Evolutionary conservation across 2,888 invertebrate genomes (phyloP).

Genomic region (Esperia sulphurella): DNA sequence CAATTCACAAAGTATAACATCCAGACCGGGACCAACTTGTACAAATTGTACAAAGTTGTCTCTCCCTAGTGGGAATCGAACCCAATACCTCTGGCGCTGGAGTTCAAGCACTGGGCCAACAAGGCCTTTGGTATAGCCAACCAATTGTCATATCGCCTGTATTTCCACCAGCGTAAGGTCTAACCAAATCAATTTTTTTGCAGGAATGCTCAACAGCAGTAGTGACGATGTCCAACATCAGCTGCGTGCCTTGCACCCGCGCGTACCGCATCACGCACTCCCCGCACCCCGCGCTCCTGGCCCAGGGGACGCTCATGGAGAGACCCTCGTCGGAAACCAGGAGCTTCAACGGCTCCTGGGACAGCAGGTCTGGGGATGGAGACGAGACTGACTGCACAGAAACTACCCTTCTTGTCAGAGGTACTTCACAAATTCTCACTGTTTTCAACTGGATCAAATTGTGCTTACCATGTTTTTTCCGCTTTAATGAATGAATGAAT

Average conservation of each 20-base stretch:
- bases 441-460: neutral
- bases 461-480: too few relatives aligned
- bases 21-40: too few relatives aligned
- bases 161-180: neutral
- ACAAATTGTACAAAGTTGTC: too few relatives aligned
- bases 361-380: slow-evolving; percentile 49
- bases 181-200: too few relatives aligned
- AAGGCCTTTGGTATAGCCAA: too few relatives aligned
- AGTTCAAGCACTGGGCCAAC: too few relatives aligned
- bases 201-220: slow-evolving; percentile 90
- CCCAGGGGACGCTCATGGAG: slow-evolving; percentile 80
- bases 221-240: slow-evolving; percentile 90
- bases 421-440: slow-evolving; percentile 25
- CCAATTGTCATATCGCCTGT: neutral
- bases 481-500: too few relatives aligned
- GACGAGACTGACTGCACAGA: slow-evolving; percentile 51
- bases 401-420: slow-evolving; percentile 47
- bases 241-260: slow-evolving; percentile 87
- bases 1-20: too few relatives aligned
- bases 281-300: slow-evolving; percentile 89
- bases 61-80: too few relatives aligned
- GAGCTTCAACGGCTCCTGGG: slow-evolving; percentile 62
- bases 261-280: slow-evolving; percentile 86
- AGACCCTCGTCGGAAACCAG: slow-evolving; percentile 40
- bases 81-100: too few relatives aligned